These are phyloP conservation scores for Pocillopora verrucosa DNA, from an alignment of 64 coral and sea anemone genomes.

Conservation along the genomic window DNA sequence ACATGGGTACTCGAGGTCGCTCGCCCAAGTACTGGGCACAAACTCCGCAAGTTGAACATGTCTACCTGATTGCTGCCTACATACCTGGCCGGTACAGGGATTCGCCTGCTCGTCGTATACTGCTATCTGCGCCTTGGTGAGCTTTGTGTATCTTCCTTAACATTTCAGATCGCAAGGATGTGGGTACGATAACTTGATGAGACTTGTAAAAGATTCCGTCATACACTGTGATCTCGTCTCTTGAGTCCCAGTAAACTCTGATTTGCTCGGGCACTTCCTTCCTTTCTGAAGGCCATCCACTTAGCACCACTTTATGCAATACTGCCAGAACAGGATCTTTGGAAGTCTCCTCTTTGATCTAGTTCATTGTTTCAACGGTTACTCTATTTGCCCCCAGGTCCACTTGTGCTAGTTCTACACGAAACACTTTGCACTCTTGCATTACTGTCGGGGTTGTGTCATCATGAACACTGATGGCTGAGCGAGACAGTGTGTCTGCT, in stretches of 20 bases:
- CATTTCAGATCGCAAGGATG: slow-evolving; percentile 26
- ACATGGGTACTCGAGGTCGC: too few species aligned
- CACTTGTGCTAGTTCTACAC: too few species aligned
- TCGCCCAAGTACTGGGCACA: too few species aligned
- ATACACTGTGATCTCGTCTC: slow-evolving; percentile 52
- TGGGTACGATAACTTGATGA: slow-evolving; percentile 41
- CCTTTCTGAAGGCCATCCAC: slow-evolving; percentile 35
- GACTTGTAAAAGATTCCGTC: slow-evolving; percentile 18
- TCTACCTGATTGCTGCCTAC: too few species aligned
- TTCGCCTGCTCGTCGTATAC: background rate
- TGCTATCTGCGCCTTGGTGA: slow-evolving; percentile 32
- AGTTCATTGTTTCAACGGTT: too few species aligned
- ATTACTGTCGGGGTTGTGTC: too few species aligned
- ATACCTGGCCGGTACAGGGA: background rate
- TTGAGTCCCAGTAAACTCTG: slow-evolving; percentile 32
- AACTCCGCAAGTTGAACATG: too few species aligned
- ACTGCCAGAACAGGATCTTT: too few species aligned
- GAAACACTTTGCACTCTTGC: too few species aligned
- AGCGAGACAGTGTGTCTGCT: slow-evolving; percentile 45
- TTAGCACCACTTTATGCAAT: slow-evolving; percentile 33
- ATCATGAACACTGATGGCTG: slow-evolving; percentile 3
- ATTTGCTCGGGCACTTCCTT: slow-evolving; percentile 13
- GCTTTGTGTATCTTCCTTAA: slow-evolving; percentile 45
- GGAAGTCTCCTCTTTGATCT: too few species aligned
- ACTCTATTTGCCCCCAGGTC: too few species aligned